Percentiles rank a stretch among this genome's conserved stretches.
Conservation (phyloP, 1,140 invertebrate genomes). For the Trigoniulus corallinus region DNA sequence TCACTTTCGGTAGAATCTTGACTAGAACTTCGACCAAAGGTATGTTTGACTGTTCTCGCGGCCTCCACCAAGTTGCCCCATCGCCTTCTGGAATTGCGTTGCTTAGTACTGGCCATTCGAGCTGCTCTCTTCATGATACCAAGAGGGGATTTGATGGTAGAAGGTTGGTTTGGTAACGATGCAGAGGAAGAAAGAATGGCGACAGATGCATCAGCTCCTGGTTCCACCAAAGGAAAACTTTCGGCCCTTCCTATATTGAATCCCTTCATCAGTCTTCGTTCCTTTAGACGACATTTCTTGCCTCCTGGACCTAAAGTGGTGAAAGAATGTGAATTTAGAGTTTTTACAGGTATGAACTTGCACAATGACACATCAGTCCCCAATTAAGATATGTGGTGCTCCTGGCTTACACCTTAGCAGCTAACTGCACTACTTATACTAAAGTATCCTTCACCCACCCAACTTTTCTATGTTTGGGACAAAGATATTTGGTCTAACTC, state of each 20-base stretch:
- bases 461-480: no score
- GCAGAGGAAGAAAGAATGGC: slow-evolving; percentile 29
- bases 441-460: no score
- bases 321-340: no score
- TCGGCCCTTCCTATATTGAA: slow-evolving; percentile 60
- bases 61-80: slow-evolving; percentile 70
- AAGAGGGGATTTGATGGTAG: slow-evolving; percentile 24
- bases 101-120: slow-evolving; percentile 23
- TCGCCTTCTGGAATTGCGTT: slow-evolving; percentile 36
- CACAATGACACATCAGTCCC: no score
- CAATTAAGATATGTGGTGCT: no score
- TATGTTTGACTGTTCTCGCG: slow-evolving; percentile 48
- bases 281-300: slow-evolving; percentile 83
- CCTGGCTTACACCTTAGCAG: no score
- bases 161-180: slow-evolving; percentile 25
- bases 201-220: slow-evolving; percentile 2
- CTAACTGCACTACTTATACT: no score
- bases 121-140: slow-evolving; percentile 23
- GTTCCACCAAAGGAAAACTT: slow-evolving; percentile 27
- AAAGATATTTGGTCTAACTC: no score
- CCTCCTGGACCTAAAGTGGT: slow-evolving; percentile 51
- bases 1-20: slow-evolving; percentile 69
- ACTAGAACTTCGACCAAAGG: slow-evolving; percentile 50
- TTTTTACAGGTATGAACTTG: no score
- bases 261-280: slow-evolving; percentile 79